Evolutionary conservation across 2,888 invertebrate species (phyloP), one percentile per base, ranked within the genome.

Genomic region (Amiota communis): DNA sequence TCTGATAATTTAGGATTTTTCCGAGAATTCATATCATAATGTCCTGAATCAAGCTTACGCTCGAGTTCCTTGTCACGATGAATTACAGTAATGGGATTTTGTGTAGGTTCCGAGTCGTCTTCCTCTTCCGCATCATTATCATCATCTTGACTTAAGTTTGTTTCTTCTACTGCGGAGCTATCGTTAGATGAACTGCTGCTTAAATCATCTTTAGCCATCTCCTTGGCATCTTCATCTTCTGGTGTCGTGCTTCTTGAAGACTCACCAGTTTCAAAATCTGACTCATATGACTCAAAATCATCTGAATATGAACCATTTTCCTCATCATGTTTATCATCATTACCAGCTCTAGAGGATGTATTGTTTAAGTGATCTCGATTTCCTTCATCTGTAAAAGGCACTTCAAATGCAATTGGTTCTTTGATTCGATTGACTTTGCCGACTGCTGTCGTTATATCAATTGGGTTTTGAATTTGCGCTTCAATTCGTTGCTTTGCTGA

Each of bases 271-370:
- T 92, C 92, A 79, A 92, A 92, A 84, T 92, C 92, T 1, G 92
- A 92, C 81, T 91, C 92, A 79, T 92, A 92, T 0, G 92, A 91
- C 75, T 92, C 92, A 81, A 92, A 92, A 82, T 92, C 92, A 80
- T 92, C 92, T 63, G 92, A 91, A 78, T 92, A 92, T 36, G 36
- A 6, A 36, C 6, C 6, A 17, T 89, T 86, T 53, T 84, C 81
- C 0, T 78, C 53, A 23, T 85, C 87, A 6, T 63, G 73, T 11
- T 79, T 17, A 20, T 59, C 20, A 17, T 15, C 4, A 12, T 51
- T n/a, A 15, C 10, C 8, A 11, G 59, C 23, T 20, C 9, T 15
- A 59, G n/a, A n/a, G 1, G 53, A n/a, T 8, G 20, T 8, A 36
- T 36, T 36, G 3, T 36, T 2, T 10, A 59, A 17, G 8, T 15